Evolutionary conservation across 2,113 vertebrate genomes (phyloP), one percentile per base, ranked within the genome.

Genomic region (Odontophorus gujanensis): DNA sequence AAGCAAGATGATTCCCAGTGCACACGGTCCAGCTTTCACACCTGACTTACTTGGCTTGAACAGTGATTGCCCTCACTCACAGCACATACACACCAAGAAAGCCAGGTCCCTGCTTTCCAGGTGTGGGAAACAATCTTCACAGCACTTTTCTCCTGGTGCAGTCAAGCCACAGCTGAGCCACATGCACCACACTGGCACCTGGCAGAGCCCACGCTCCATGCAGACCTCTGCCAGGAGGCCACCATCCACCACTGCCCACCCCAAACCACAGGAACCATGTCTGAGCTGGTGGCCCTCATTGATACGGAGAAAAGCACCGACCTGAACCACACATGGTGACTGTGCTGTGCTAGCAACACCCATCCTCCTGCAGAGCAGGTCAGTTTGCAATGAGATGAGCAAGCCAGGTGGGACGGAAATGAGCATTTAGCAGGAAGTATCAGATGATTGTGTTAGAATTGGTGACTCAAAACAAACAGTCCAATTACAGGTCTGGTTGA

Each of bases 121-220:
- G 25, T 0, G 1, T 59, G 34, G 65, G 34, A 40, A 55, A 40
- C 40, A 40, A 40, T 40, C 40, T 40, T 40, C 40, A 40, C 40
- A 40, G 12, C 40, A 40, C 40, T 40, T 40, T 25, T 62, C 14
- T 26, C 26, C 10, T 9, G 40, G n/a, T 1, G 1, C 59, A 0
- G 45, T 22, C 0, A 0, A 57, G 21, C 0, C 15, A 5, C 14
- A n/a, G 45, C 14, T 25, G 9, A 47, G 26, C 28, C 10, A 3
- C 0, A 2, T 11, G 15, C 30, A 3, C 28, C 32, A 16, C 1
- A 0, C 10, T 3, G 5, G 24, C 55, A 22, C 19, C 3, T 40
- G 19, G 67, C 51, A 55, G 48, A 63, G 57, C 4, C 9, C 30
- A 43, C 4, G 3, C 30, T 58, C 26, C 42, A 12, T 12, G 28